Base-by-base conservation (phyloP, 2,113 vertebrate genomes). In the Sclerurus mexicanus region DNA sequence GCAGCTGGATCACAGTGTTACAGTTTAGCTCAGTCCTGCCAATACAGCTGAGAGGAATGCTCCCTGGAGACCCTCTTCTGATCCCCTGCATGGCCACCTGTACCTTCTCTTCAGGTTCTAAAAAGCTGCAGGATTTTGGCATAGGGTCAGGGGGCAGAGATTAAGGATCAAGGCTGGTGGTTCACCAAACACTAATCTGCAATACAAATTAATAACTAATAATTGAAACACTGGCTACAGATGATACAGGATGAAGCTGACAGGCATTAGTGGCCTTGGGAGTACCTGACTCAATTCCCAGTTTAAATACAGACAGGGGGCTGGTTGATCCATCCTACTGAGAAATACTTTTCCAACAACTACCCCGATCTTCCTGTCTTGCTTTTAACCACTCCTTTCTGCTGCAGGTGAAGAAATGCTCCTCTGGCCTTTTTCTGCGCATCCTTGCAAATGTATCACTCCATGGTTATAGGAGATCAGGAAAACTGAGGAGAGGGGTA, bases 1-100 rank as follows among this genome's bases (percentile, higher is more conserved):
- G 93, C 95, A 85, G 96, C 95, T 89, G 91, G 68, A 88, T 86
- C 72, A 30, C 52, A 44, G 55, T 6, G 22, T 46, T 59, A 42
- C 49, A 21, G 7, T 33, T 76, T 39, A 86, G 75, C 47, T 89
- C 50, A 21, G 37, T 21, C 30, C 67, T 80, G 90, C 55, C 69
- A 42, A 13, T 8, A n/a, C 10, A 72, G 60, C 62, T 28, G 33
- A 72, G 31, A 64, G 44, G 1, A 40, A n/a, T 0, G 75, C 42
- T 77, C 42, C 4, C 14, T 2, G 0, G 22, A 73, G 31, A 40
- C 21, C 9, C 23, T 37, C 23, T 30, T 31, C 33, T 6, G 8
- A 8, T 67, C 86, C 24, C 50, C 23, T 16, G 31, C 7, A 14
- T 3, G 13, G 39, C 24, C 66, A 28, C 55, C 23, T 2, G 1